Conservation (phyloP, 2,888 invertebrate species). For the Nymphalis polychloros region DNA sequence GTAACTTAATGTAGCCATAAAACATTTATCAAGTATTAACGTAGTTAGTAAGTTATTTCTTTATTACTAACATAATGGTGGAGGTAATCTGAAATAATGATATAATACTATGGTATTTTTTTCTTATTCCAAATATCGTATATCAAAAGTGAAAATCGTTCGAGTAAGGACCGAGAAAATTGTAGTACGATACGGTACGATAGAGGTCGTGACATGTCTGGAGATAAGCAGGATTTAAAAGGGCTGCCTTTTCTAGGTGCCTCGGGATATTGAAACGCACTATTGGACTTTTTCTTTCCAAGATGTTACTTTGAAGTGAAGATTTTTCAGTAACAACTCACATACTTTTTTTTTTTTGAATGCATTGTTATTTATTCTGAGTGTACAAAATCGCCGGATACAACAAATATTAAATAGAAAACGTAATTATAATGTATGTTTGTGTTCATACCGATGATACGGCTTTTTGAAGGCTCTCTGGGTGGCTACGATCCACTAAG, state of each 20-base stretch:
- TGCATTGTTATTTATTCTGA: background rate
- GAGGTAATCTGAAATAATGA: too few relatives aligned
- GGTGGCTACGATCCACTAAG: too few relatives aligned
- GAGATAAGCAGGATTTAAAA: slow-evolving; percentile 41
- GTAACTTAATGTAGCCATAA: too few relatives aligned
- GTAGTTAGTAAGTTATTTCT: too few relatives aligned
- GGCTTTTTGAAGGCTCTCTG: too few relatives aligned
- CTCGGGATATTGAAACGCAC: slow-evolving; percentile 13
- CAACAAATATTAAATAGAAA: too few relatives aligned
- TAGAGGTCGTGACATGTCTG: slow-evolving; percentile 50
- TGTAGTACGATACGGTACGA: slow-evolving; percentile 31
- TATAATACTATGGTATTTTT: background rate
- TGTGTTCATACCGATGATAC: too few relatives aligned
- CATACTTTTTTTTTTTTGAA: background rate
- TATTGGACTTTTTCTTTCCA: slow-evolving; percentile 9
- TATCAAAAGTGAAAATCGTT: slow-evolving; percentile 22
- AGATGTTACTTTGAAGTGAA: slow-evolving; percentile 1
- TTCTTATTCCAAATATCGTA: background rate
- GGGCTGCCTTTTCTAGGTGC: slow-evolving; percentile 6
- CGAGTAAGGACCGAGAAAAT: slow-evolving; percentile 26
- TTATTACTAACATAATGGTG: too few relatives aligned
- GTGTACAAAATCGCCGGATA: too few relatives aligned
- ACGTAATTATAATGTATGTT: too few relatives aligned
- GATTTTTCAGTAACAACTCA: background rate
- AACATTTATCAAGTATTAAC: too few relatives aligned